Base-by-base conservation (phyloP, 1,140 invertebrate genomes). In the Brachionus manjavacas region DNA sequence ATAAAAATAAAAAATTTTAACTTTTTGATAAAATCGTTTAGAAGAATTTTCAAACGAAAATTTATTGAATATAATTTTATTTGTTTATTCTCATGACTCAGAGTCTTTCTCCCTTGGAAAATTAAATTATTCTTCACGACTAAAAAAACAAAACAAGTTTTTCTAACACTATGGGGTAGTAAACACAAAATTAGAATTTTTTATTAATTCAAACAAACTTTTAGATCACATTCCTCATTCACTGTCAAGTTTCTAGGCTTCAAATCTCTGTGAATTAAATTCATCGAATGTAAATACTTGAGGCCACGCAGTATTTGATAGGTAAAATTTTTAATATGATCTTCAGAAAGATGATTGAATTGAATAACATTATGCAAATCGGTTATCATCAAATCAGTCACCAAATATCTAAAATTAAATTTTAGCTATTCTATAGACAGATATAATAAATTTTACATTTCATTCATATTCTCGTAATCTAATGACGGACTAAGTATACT, bases 241-340 rank as follows among this genome's bases (percentile, higher is more conserved):
- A 99, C 97, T 84, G 96, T 97, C 88, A 99, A 96, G 90, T 99
- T 99, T 66, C 95, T 97, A 20, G 97, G 97, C 89, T 99, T 99
- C 84, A 99, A 91, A 90, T 99, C 97, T 89, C 97, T 93, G 88
- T 99, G 98, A 88, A 99, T 99, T 85, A 99, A 96, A 85, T 96
- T 96, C 68, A 97, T 97, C 76, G 97, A 99, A 91, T 99, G 97
- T 86, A 99, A 98, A 87, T 99, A 99, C 91, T 91, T 99, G 3
- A 99, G 91, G 3, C 96, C 97, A 85, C 97, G 91, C 7, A 99
- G 91, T 85, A 99, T 98, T 90, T 99, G 97, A 91, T 99, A 99
- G 23, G 99, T 93, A 83, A 99, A 91, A 90, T 99, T 99, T 90
- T 99, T 97, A 3, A 99, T 96, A 90, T 99, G 97, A 88, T 99